These are phyloP conservation scores for Ephialtes manifestator DNA, from an alignment of 2,888 invertebrate genomes.

Conservation along the genomic window DNA sequence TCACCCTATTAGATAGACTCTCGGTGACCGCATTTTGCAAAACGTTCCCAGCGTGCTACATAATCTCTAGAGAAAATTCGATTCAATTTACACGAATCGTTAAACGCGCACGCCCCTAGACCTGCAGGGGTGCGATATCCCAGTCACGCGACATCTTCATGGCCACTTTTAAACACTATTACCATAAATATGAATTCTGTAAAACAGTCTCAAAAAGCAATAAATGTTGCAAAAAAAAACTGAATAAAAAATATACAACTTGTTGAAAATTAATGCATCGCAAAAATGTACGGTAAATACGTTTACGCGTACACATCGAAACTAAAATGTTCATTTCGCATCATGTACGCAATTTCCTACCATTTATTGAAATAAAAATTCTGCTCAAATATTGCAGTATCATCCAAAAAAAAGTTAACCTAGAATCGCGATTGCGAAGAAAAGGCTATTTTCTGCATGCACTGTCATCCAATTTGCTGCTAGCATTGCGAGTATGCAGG, in stretches of 20 bases:
- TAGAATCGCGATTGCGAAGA: not conserved
- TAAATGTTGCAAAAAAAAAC: not conserved
- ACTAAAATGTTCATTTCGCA: not conserved
- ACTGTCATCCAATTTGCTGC: constrained; percentile 6
- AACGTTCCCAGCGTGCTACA: constrained; percentile 59
- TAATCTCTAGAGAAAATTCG: constrained; percentile 66
- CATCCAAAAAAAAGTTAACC: not conserved
- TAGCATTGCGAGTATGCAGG: not conserved
- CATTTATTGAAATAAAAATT: not conserved
- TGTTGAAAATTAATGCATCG: no score
- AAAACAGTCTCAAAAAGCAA: not conserved
- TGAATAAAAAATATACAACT: not conserved
- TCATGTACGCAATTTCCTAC: not conserved
- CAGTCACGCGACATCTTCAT: constrained; percentile 28
- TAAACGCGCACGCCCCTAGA: constrained; percentile 38
- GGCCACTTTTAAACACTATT: not conserved
- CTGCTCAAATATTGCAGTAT: not conserved
- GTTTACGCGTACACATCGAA: no score
- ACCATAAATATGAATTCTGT: not conserved
- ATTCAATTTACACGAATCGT: constrained; percentile 65
- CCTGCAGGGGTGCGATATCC: constrained; percentile 28
- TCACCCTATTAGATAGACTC: no score
- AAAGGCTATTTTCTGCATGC: not conserved
- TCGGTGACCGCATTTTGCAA: constrained; percentile 45
- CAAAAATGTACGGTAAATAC: no score